Conservation (phyloP, 2,113 vertebrate genomes). For the Callorhinus ursinus region DNA sequence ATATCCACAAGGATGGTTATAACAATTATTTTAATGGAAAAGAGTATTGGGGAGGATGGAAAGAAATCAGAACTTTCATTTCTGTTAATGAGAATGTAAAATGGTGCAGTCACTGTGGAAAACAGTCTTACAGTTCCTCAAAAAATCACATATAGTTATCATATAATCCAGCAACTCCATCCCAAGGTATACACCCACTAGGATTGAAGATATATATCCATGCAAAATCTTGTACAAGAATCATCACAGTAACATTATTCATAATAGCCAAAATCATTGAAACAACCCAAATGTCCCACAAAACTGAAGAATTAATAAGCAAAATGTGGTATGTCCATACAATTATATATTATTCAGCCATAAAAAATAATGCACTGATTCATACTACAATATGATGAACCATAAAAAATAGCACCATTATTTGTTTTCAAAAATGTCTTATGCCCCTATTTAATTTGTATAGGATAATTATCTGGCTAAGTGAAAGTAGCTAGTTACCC, state of each 20-base stretch:
- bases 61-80: not conserved
- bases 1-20: not conserved
- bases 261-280: not conserved
- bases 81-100: not conserved
- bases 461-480: not conserved
- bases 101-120: not conserved
- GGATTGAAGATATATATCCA: not conserved
- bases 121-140: constrained; percentile 1
- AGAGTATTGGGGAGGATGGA: not conserved
- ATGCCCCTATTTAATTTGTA: not conserved
- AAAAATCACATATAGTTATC: constrained; percentile 6
- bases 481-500: not conserved
- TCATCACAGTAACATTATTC: not conserved
- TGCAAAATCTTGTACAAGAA: not conserved
- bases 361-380: not conserved
- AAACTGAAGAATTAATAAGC: not conserved
- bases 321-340: not conserved
- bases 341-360: not conserved
- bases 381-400: not conserved
- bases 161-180: not conserved
- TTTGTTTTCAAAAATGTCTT: not conserved
- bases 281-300: not conserved
- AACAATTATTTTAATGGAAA: not conserved
- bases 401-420: not conserved
- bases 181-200: not conserved